Evolutionary conservation across 2,113 vertebrate species (phyloP).

Genomic region (Madoqua kirkii): DNA sequence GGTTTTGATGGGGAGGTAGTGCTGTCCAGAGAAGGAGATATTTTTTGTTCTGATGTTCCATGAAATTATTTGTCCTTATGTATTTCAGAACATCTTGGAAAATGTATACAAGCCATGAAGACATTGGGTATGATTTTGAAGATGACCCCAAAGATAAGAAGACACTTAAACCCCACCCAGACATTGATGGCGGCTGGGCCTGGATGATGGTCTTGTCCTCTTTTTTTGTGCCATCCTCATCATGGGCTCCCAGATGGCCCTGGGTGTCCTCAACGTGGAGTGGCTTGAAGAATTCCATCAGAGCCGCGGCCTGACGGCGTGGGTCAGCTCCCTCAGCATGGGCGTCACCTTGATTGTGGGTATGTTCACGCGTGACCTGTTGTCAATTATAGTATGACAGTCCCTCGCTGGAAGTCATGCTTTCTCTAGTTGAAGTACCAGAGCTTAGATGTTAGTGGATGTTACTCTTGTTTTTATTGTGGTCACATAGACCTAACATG

Average conservation of each 20-base stretch:
- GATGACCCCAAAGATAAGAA: conserved; percentile 76
- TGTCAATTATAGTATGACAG: neutral
- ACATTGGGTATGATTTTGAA: conserved; percentile 80
- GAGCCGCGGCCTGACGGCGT: conserved; percentile 84
- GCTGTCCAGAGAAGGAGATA: neutral
- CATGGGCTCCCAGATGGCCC: conserved; percentile 88
- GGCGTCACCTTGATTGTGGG: conserved; percentile 86
- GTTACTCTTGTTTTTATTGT: neutral
- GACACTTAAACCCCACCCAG: conserved; percentile 76
- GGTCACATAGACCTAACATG: neutral
- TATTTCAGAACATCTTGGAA: conserved; percentile 73
- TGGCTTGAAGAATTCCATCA: conserved; percentile 87
- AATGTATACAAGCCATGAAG: conserved; percentile 82
- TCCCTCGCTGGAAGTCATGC: fast-evolving
- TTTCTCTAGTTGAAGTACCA: neutral
- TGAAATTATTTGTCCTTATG: conserved; percentile 48
- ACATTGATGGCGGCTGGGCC: conserved; percentile 85
- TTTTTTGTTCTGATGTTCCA: neutral
- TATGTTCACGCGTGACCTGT: conserved; percentile 56
- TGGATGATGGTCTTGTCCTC: conserved; percentile 87
- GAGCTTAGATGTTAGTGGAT: neutral
- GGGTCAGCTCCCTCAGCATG: conserved; percentile 87
- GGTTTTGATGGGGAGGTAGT: neutral
- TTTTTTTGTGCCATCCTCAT: conserved; percentile 83
- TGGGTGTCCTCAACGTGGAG: conserved; percentile 86